Evolutionary conservation across 2,797 vertebrate species (phyloP).

Genomic region (Melanotaenia maccullochi): DNA sequence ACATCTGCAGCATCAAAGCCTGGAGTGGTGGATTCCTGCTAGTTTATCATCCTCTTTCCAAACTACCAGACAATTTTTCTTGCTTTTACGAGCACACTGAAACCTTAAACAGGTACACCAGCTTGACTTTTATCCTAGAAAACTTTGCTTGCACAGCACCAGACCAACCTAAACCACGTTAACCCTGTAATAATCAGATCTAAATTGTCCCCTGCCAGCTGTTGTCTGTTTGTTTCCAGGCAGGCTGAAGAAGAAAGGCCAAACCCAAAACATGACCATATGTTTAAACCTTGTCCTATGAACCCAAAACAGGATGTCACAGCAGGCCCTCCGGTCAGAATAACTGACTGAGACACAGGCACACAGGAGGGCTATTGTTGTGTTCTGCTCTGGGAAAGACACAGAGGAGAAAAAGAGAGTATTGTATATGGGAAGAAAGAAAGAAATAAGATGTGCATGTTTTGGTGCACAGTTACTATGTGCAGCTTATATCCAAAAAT

Average conservation of each 20-base stretch:
- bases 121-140: neutral
- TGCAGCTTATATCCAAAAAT: neutral
- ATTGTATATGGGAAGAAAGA: slow-evolving; percentile 19
- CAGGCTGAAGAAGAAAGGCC: slow-evolving; percentile 50
- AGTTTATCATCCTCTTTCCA: slow-evolving; percentile 59
- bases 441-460: slow-evolving; percentile 29
- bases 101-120: slow-evolving; percentile 42
- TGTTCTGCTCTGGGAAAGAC: slow-evolving; percentile 55
- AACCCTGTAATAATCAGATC: slow-evolving; percentile 46
- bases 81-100: slow-evolving; percentile 30
- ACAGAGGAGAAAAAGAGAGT: slow-evolving; percentile 38
- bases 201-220: slow-evolving; percentile 57
- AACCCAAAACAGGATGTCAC: slow-evolving; percentile 82
- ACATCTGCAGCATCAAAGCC: slow-evolving; percentile 72
- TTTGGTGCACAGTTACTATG: neutral
- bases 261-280: slow-evolving; percentile 75
- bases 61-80: slow-evolving; percentile 16
- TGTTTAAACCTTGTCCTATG: slow-evolving; percentile 75
- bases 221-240: slow-evolving; percentile 68
- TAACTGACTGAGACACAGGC: slow-evolving; percentile 54
- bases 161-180: slow-evolving; percentile 24
- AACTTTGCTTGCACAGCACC: slow-evolving; percentile 44
- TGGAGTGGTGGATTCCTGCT: slow-evolving; percentile 46
- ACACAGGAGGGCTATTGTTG: slow-evolving; percentile 75
- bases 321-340: slow-evolving; percentile 70